Percentiles rank a stretch among this genome's conserved stretches.
Conservation (phyloP, 2,888 invertebrate species). For the Schizotus pectinicornis region DNA sequence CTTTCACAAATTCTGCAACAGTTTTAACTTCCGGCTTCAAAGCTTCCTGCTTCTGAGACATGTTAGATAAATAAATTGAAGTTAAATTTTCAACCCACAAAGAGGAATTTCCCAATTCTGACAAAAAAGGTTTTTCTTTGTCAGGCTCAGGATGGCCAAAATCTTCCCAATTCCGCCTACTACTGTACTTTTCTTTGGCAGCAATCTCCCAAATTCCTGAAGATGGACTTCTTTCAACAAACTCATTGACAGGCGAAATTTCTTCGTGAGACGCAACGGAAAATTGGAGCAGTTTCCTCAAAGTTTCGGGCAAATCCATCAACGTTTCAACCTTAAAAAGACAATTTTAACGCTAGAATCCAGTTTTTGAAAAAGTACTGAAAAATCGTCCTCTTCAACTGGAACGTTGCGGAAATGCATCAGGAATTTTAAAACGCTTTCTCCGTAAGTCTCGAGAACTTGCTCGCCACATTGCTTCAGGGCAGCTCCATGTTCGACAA, state of each 20-base stretch:
- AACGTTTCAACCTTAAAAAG: background rate
- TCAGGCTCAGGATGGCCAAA: constrained; percentile 49
- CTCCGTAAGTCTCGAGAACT: constrained; percentile 35
- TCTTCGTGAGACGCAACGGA: background rate
- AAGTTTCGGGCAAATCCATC: constrained; percentile 4
- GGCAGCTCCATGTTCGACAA: constrained; percentile 43
- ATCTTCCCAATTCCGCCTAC: constrained; percentile 52
- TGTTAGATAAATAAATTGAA: constrained; percentile 39
- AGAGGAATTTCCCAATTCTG: constrained; percentile 50
- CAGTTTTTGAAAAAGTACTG: background rate
- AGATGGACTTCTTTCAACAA: constrained; percentile 9
- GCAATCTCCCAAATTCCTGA: constrained; percentile 51
- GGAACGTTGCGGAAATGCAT: constrained; percentile 43
- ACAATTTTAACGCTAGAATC: background rate
- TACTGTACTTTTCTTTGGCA: constrained; percentile 38
- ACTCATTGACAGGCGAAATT: background rate
- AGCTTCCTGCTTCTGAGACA: constrained; percentile 28
- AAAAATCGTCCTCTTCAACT: constrained; percentile 34
- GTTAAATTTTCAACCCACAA: constrained; percentile 50
- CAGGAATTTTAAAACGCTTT: constrained; percentile 42
- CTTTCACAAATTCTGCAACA: constrained; percentile 45
- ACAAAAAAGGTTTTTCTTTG: constrained; percentile 53
- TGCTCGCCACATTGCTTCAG: constrained; percentile 40
- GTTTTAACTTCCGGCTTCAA: constrained; percentile 38
- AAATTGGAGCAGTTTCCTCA: constrained; percentile 4